phyloP scores from a whole-genome alignment of 2,797 vertebrate genomes.

The Basileuterus tristriatus region DNA sequence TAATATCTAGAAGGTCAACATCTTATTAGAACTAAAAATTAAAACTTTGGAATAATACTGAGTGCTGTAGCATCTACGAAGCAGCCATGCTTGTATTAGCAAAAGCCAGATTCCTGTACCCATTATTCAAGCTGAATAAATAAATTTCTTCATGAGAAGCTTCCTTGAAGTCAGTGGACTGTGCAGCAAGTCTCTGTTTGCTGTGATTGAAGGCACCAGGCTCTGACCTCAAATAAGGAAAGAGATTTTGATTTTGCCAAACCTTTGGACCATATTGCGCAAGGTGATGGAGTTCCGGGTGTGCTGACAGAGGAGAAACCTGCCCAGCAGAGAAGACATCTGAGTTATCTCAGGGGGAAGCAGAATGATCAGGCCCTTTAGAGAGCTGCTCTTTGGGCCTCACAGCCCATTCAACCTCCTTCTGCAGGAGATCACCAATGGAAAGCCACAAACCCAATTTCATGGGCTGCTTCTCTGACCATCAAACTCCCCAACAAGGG shows the following conservation, averaged over 20 bases:
- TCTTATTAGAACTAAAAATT: slow-evolving; percentile 85
- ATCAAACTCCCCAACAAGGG: not conserved
- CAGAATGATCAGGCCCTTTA: not conserved
- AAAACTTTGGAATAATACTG: slow-evolving; percentile 54
- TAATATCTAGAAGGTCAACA: slow-evolving; percentile 83
- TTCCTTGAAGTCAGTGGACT: slow-evolving; percentile 61
- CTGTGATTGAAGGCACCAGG: not conserved
- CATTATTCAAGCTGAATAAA: slow-evolving; percentile 43
- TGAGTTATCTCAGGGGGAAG: not conserved
- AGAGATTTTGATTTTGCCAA: slow-evolving; percentile 17
- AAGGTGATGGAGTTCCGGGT: slow-evolving; percentile 2
- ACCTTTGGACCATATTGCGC: slow-evolving; percentile 48
- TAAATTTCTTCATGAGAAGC: slow-evolving; percentile 36
- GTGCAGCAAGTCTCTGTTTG: slow-evolving; percentile 4
- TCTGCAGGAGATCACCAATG: not conserved
- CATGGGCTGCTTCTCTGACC: not conserved
- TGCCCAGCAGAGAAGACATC: not conserved
- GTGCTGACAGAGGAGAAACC: not conserved
- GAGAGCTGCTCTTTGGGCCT: not conserved
- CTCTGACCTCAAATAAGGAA: slow-evolving; percentile 55
- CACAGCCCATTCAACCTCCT: not conserved
- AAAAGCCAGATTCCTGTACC: not conserved
- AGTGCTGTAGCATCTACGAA: not conserved
- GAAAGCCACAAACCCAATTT: not conserved
- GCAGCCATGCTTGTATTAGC: not conserved